A percentile compares a stretch with the other conserved stretches of the same genome.
These are phyloP conservation scores for Morone saxatilis DNA, from an alignment of 2,113 vertebrate genomes.

Conservation along the genomic window DNA sequence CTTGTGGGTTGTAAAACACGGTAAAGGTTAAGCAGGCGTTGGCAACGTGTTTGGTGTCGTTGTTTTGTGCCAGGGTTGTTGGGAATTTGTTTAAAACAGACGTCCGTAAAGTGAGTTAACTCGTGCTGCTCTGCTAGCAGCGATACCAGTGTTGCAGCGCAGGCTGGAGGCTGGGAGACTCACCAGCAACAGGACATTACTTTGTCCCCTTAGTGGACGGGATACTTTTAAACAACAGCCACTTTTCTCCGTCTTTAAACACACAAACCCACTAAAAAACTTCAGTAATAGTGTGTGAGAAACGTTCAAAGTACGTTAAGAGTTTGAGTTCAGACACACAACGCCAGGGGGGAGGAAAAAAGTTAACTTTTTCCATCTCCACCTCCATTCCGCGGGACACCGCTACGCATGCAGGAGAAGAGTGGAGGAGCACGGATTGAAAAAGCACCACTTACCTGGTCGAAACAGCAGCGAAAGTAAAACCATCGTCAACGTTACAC, in stretches of 20 bases:
- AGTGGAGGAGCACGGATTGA: constrained; percentile 58
- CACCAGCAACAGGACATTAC: constrained; percentile 48
- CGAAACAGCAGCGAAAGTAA: constrained; percentile 83
- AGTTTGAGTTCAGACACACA: not conserved
- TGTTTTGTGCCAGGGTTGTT: not conserved
- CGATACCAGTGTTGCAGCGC: not conserved
- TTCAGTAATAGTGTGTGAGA: no score
- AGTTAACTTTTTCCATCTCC: constrained; percentile 38
- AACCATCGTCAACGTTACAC: constrained; percentile 83
- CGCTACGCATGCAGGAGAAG: constrained; percentile 42
- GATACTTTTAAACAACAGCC: not conserved
- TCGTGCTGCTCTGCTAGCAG: constrained; percentile 64
- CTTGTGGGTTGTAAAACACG: not conserved
- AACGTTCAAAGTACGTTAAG: fast-evolving
- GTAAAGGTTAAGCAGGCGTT: not conserved
- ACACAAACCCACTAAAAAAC: not conserved
- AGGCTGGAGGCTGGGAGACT: constrained; percentile 21
- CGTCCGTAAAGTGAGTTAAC: constrained; percentile 30
- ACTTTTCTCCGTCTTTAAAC: not conserved
- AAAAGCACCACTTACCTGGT: constrained; percentile 79
- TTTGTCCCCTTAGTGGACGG: constrained; percentile 57
- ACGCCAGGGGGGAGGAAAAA: not conserved
- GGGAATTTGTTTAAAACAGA: not conserved
- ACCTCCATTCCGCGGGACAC: constrained; percentile 47
- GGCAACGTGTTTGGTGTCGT: not conserved